phyloP scores from a whole-genome alignment of 2,888 invertebrate genomes.

The Brachylomia viminalis region DNA sequence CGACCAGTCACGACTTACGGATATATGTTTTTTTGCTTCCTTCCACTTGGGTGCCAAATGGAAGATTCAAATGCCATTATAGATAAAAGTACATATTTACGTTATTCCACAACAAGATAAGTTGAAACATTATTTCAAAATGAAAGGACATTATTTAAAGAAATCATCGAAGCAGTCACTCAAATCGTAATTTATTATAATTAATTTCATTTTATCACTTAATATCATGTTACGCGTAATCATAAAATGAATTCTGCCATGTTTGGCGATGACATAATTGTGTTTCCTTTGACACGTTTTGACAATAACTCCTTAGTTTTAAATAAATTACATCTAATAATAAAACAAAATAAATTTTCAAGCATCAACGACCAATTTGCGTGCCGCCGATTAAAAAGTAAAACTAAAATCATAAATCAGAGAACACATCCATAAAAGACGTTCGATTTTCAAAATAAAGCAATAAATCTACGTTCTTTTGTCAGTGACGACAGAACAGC shows the following conservation, averaged over 20 bases:
- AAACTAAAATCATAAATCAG: constrained; percentile 65
- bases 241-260: constrained; percentile 34
- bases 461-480: constrained; percentile 69
- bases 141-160: constrained; percentile 4
- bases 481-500: constrained; percentile 67
- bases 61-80: constrained; percentile 50
- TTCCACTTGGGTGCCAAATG: constrained; percentile 48
- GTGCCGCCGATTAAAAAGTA: constrained; percentile 44
- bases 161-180: constrained; percentile 27
- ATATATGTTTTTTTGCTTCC: constrained; percentile 48
- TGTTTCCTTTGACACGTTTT: constrained; percentile 47
- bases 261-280: constrained; percentile 47
- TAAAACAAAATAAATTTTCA: constrained; percentile 30
- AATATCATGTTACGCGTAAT: constrained; percentile 35
- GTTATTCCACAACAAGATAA: constrained; percentile 17
- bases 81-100: constrained; percentile 52
- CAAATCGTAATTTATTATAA: constrained; percentile 51
- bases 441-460: constrained; percentile 66
- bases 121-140: background rate
- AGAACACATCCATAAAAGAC: constrained; percentile 62
- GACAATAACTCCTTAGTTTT: constrained; percentile 7
- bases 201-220: constrained; percentile 40
- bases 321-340: constrained; percentile 27
- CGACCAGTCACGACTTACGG: constrained; percentile 24
- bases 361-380: constrained; percentile 44